These are phyloP conservation scores for Epizoanthus stellaris DNA, from an alignment of 92 coral and sea anemone genomes.

Conservation along the genomic window DNA sequence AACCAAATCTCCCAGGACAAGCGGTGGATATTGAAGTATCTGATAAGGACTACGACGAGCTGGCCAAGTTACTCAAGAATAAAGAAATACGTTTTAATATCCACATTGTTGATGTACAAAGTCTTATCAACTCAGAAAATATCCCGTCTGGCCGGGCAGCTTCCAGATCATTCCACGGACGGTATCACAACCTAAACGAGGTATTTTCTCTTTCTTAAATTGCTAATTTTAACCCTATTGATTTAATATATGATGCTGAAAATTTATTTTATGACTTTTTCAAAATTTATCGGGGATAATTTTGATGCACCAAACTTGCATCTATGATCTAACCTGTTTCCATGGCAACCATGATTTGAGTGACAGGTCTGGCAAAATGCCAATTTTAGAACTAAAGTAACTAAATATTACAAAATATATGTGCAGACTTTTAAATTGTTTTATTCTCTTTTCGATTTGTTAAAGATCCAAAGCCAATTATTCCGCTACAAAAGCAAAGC, in stretches of 20 bases:
- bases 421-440: background rate
- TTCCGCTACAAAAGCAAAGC: constrained; percentile 5
- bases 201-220: background rate
- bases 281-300: too few species aligned
- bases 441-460: background rate
- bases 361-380: too few species aligned
- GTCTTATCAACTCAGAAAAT: background rate
- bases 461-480: background rate
- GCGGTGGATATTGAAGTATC: constrained; percentile 26
- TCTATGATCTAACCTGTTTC: too few species aligned
- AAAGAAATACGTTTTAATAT: constrained; percentile 1
- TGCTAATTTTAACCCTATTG: too few species aligned
- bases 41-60: constrained; percentile 7
- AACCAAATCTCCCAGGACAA: constrained; percentile 24
- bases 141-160: background rate
- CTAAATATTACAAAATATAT: background rate
- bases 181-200: constrained; percentile 18
- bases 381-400: background rate
- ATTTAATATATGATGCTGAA: too few species aligned
- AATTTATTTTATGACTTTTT: too few species aligned
- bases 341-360: too few species aligned
- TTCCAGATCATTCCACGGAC: background rate
- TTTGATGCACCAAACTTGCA: too few species aligned
- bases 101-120: constrained; percentile 15
- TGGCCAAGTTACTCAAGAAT: constrained; percentile 8